A percentile compares a stretch with the other conserved stretches of the same genome.
These are phyloP conservation scores for Brachyistius frenatus DNA, from an alignment of 2,113 vertebrate genomes.

Conservation along the genomic window DNA sequence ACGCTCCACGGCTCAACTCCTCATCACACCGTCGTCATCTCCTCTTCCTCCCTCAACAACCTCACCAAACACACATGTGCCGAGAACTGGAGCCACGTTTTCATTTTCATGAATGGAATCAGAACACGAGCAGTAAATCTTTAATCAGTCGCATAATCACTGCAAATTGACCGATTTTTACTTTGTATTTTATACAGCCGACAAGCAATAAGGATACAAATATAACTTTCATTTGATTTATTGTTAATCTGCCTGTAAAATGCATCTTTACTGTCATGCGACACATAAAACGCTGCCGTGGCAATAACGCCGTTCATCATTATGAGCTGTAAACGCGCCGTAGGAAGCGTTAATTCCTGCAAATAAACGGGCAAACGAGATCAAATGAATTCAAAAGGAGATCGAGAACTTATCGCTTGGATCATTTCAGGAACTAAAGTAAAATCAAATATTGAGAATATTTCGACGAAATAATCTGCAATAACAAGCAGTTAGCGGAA, in stretches of 20 bases:
- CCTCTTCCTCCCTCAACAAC: neutral
- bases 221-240: too few relatives aligned
- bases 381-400: neutral
- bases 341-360: neutral
- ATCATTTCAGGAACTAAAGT: neutral
- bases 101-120: too few relatives aligned
- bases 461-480: neutral
- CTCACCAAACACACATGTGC: neutral
- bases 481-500: neutral
- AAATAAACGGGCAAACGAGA: neutral
- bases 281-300: neutral
- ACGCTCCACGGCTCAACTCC: conserved; percentile 52
- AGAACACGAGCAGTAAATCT: neutral
- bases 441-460: neutral
- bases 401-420: neutral
- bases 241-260: too few relatives aligned
- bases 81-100: conserved; percentile 10
- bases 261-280: neutral
- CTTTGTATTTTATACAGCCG: too few relatives aligned
- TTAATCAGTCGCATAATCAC: neutral
- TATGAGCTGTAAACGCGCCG: neutral
- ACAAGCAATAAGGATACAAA: too few relatives aligned
- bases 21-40: conserved; percentile 44
- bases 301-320: neutral
- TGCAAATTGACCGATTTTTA: neutral